A percentile compares a stretch with the other conserved stretches of the same genome.
These are phyloP conservation scores for Liolophura sinensis DNA, from an alignment of 1,140 invertebrate genomes.

Conservation along the genomic window DNA sequence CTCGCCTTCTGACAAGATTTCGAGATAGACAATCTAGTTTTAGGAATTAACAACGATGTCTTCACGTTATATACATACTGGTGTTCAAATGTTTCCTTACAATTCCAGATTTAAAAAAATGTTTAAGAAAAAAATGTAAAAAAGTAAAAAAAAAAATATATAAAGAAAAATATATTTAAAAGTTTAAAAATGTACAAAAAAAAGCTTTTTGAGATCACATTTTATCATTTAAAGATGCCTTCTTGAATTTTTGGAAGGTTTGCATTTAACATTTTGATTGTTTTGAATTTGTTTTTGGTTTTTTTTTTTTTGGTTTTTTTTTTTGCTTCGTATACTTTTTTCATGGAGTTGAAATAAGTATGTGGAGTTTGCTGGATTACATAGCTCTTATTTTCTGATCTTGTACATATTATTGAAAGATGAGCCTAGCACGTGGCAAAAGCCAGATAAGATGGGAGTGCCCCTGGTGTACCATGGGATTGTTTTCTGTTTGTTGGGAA, in stretches of 20 bases:
- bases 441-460: too few relatives aligned
- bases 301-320: slow-evolving; percentile 39
- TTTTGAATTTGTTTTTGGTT: slow-evolving; percentile 24
- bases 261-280: slow-evolving; percentile 39
- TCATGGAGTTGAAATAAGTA: too few relatives aligned
- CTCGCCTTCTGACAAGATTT: slow-evolving; percentile 14
- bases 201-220: slow-evolving; percentile 12
- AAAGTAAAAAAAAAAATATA: slow-evolving; percentile 12
- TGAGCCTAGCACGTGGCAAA: too few relatives aligned
- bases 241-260: slow-evolving; percentile 37
- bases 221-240: slow-evolving; percentile 4
- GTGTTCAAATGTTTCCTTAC: slow-evolving; percentile 35
- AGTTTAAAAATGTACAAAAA: slow-evolving; percentile 15
- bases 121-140: slow-evolving; percentile 33
- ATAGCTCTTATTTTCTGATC: too few relatives aligned
- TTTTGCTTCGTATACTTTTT: too few relatives aligned
- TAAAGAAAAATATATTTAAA: slow-evolving; percentile 17
- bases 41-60: slow-evolving; percentile 43
- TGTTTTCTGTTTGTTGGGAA: too few relatives aligned
- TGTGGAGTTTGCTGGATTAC: too few relatives aligned
- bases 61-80: slow-evolving; percentile 29
- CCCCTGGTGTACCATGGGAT: too few relatives aligned
- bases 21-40: slow-evolving; percentile 47
- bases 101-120: slow-evolving; percentile 28
- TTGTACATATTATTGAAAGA: too few relatives aligned